Conservation (phyloP, 2,888 invertebrate genomes). For the Caenorhabditis imperialis region DNA sequence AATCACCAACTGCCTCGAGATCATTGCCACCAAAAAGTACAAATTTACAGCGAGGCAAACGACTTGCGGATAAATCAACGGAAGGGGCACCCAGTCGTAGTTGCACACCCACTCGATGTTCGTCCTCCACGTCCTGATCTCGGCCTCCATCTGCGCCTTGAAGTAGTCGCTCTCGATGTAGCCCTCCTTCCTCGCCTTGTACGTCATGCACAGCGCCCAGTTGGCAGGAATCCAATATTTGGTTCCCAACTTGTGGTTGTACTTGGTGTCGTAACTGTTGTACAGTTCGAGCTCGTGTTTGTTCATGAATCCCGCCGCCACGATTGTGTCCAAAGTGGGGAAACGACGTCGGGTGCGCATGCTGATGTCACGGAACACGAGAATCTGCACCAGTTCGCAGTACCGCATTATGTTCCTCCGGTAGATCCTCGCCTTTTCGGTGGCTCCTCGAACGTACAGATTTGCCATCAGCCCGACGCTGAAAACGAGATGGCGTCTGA, state of each 20-base stretch:
- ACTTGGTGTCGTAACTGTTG: constrained; percentile 54
- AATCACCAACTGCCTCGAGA: constrained; percentile 70
- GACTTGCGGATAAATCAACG: constrained; percentile 64
- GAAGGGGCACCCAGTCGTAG: constrained; percentile 67
- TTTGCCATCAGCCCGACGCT: constrained; percentile 67
- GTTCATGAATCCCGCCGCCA: constrained; percentile 65
- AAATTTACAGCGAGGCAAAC: constrained; percentile 71
- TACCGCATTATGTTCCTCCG: constrained; percentile 62
- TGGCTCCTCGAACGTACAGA: constrained; percentile 62
- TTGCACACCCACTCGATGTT: constrained; percentile 68
- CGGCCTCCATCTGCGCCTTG: constrained; percentile 56
- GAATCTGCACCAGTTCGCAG: constrained; percentile 61
- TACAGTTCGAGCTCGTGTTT: constrained; percentile 60
- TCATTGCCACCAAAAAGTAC: constrained; percentile 72
- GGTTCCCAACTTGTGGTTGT: constrained; percentile 41
- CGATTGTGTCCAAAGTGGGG: constrained; percentile 64
- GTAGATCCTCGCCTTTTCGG: constrained; percentile 59
- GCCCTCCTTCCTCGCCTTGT: constrained; percentile 66
- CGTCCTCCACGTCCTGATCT: constrained; percentile 64
- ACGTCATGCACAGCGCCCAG: constrained; percentile 66
- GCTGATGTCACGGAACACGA: constrained; percentile 66
- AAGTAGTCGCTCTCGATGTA: constrained; percentile 67
- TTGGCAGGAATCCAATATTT: constrained; percentile 69
- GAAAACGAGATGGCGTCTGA: constrained; percentile 18
- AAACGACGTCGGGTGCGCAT: constrained; percentile 63